phyloP scores from a whole-genome alignment of 2,797 vertebrate genomes.

The Lateolabrax maculatus region DNA sequence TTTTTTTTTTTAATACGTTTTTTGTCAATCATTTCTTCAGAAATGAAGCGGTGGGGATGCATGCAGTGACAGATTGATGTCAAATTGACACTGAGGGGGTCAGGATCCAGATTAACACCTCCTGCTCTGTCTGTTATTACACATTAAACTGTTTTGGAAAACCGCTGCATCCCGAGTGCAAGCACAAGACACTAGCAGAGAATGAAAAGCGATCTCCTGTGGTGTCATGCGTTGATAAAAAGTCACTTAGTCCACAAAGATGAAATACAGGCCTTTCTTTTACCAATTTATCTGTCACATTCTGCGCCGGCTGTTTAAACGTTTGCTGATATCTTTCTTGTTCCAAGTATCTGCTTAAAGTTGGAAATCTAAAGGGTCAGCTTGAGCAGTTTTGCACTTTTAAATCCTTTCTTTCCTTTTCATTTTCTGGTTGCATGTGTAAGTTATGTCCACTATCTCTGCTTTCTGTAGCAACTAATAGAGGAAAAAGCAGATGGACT shows the following conservation, averaged over 20 bases:
- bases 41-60: conserved; percentile 33
- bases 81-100: conserved; percentile 56
- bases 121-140: conserved; percentile 73
- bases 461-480: conserved; percentile 87
- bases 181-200: conserved; percentile 33
- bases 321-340: background rate
- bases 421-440: conserved; percentile 2
- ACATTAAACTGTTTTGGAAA: conserved; percentile 70
- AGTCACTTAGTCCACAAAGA: conserved; percentile 18
- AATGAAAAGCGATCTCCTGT: conserved; percentile 63
- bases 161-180: background rate
- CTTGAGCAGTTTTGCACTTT: background rate
- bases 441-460: conserved; percentile 52
- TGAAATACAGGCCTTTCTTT: conserved; percentile 24
- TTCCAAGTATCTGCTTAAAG: background rate
- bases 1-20: conserved; percentile 54
- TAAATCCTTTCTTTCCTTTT: background rate
- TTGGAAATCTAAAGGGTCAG: background rate
- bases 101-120: conserved; percentile 72
- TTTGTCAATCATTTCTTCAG: conserved; percentile 49
- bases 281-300: conserved; percentile 25
- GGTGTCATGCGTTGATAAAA: conserved; percentile 55
- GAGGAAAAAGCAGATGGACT: conserved; percentile 93
- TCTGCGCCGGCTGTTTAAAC: conserved; percentile 15
- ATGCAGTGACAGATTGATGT: conserved; percentile 55